Percentiles rank a stretch among this genome's conserved stretches.
Conservation (phyloP, 2,888 invertebrate genomes). For the Drosophila rubida region DNA sequence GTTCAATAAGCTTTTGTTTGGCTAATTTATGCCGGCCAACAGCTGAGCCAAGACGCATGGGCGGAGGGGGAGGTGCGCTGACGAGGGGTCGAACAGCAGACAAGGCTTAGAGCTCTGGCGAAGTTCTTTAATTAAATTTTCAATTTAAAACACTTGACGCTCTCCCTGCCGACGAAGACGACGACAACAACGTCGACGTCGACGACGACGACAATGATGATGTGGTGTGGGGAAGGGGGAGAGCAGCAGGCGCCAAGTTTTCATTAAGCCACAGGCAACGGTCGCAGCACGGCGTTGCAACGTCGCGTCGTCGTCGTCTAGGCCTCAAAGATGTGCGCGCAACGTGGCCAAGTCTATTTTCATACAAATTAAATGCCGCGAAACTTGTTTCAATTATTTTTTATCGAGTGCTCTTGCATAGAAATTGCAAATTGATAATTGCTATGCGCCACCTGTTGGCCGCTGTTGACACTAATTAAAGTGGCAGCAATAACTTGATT, state of each 20-base stretch:
- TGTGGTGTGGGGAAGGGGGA: background rate
- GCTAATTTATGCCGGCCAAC: slow-evolving; percentile 65
- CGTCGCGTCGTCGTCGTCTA: slow-evolving; percentile 43
- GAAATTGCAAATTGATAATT: slow-evolving; percentile 59
- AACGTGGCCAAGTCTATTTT: slow-evolving; percentile 53
- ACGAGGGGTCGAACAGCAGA: background rate
- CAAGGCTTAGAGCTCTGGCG: slow-evolving; percentile 9
- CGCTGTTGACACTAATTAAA: slow-evolving; percentile 43
- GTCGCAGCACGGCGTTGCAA: background rate
- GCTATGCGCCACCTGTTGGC: slow-evolving; percentile 56
- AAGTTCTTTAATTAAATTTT: slow-evolving; percentile 77
- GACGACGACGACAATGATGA: slow-evolving; percentile 13
- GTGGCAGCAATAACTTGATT: slow-evolving; percentile 21
- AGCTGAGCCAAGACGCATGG: slow-evolving; percentile 15
- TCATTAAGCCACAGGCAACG: slow-evolving; percentile 62
- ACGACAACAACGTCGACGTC: slow-evolving; percentile 18
- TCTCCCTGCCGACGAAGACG: slow-evolving; percentile 16
- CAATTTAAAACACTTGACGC: slow-evolving; percentile 68
- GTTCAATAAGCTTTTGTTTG: slow-evolving; percentile 74
- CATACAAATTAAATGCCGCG: slow-evolving; percentile 65
- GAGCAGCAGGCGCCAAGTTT: slow-evolving; percentile 66
- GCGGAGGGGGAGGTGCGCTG: background rate
- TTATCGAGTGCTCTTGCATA: slow-evolving; percentile 26
- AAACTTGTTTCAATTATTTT: slow-evolving; percentile 46
- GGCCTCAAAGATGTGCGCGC: slow-evolving; percentile 43